These are phyloP conservation scores for Macrosteles quadrilineatus DNA, from an alignment of 1,140 invertebrate species.

Conservation along the genomic window DNA sequence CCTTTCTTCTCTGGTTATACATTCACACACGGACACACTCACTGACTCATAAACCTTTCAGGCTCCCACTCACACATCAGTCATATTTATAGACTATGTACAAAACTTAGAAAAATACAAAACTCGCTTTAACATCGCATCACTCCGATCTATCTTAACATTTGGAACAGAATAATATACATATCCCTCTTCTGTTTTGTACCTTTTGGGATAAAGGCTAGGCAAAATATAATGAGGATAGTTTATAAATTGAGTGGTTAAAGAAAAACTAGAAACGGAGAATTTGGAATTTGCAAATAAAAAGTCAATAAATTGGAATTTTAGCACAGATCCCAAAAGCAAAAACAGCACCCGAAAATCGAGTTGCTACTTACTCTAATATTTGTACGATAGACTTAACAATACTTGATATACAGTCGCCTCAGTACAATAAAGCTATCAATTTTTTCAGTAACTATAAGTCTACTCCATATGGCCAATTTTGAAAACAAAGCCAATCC, in stretches of 20 bases:
- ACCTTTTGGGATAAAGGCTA: not conserved
- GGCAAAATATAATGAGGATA: not conserved
- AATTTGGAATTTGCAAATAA: not conserved
- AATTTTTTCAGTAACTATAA: no score
- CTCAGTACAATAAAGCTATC: not conserved
- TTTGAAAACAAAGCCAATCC: no score
- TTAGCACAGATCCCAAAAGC: conserved; percentile 2
- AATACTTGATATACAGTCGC: conserved; percentile 16
- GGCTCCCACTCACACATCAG: no score
- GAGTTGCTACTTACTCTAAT: conserved; percentile 9
- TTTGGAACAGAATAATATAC: conserved; percentile 17
- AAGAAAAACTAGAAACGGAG: no score
- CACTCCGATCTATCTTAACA: conserved; percentile 21
- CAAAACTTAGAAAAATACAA: conserved; percentile 27
- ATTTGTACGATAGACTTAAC: conserved; percentile 22
- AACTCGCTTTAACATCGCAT: conserved; percentile 8
- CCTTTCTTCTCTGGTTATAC: not conserved
- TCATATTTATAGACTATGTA: conserved; percentile 8
- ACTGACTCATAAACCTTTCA: not conserved
- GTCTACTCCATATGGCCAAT: no score
- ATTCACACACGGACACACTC: not conserved
- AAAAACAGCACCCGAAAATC: not conserved
- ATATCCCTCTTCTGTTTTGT: not conserved
- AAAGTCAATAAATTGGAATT: not conserved
- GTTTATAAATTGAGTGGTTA: no score